A percentile compares a stretch with the other conserved stretches of the same genome.
These are phyloP conservation scores for Bufo bufo DNA, from an alignment of 2,113 vertebrate genomes.

Conservation along the genomic window DNA sequence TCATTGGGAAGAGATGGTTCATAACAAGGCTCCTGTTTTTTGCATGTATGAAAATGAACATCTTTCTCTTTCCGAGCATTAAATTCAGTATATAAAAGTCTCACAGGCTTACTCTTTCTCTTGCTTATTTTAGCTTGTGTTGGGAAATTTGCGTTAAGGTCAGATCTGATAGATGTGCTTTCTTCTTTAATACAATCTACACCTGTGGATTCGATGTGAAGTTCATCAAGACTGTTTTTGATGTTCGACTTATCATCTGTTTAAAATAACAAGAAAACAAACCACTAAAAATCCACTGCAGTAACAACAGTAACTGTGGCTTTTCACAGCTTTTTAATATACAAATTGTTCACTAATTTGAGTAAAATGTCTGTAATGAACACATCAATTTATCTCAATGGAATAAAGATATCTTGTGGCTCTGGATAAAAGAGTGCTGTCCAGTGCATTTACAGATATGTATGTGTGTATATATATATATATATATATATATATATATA, in stretches of 20 bases:
- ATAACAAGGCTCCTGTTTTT: not conserved
- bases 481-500: too few relatives aligned
- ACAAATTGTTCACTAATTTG: too few relatives aligned
- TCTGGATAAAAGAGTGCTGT: too few relatives aligned
- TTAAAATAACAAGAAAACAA: not conserved
- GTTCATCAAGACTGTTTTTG: not conserved
- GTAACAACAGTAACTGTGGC: not conserved
- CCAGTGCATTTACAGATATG: too few relatives aligned
- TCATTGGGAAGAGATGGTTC: constrained; percentile 2
- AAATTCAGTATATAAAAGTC: constrained; percentile 16
- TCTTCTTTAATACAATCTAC: constrained; percentile 10
- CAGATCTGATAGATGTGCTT: not conserved
- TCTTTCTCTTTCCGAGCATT: not conserved
- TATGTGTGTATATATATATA: too few relatives aligned
- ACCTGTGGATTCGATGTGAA: not conserved
- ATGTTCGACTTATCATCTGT: not conserved
- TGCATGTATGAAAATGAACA: not conserved
- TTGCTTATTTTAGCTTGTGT: constrained; percentile 18
- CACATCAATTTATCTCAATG: too few relatives aligned
- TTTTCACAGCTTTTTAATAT: not conserved
- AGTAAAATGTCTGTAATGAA: too few relatives aligned
- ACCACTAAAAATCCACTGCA: not conserved
- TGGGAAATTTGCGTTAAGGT: not conserved
- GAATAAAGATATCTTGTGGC: too few relatives aligned
- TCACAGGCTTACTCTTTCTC: constrained; percentile 47